Evolutionary conservation across 2,113 vertebrate species (phyloP).

Genomic region (Nymphicus hollandicus): DNA sequence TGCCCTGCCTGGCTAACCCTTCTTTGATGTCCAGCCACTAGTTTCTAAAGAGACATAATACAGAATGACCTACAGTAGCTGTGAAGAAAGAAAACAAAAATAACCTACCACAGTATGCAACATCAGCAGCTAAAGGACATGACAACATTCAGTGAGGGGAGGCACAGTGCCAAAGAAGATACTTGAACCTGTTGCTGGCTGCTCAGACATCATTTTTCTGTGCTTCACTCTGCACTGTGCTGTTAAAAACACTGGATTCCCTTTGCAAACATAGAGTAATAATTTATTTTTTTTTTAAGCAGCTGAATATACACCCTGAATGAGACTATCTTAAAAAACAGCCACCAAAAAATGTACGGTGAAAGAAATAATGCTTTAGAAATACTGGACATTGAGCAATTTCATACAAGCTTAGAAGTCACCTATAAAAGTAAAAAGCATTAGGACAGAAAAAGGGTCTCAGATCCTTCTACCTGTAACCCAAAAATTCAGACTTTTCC

Average conservation of each 20-base stretch:
- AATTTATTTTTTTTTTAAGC: neutral
- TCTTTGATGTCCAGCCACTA: neutral
- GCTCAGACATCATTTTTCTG: neutral
- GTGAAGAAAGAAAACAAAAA: neutral
- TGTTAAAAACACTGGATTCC: neutral
- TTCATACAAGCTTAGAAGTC: neutral
- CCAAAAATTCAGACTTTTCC: neutral
- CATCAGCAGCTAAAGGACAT: neutral
- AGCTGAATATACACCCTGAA: neutral
- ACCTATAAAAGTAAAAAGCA: neutral
- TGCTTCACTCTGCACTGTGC: neutral
- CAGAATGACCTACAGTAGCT: neutral
- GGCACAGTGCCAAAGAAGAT: neutral
- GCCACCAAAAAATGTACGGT: neutral
- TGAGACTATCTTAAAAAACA: neutral
- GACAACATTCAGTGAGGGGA: neutral
- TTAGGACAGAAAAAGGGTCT: neutral
- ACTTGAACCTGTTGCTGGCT: fast-evolving
- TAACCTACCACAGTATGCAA: neutral
- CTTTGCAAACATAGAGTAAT: neutral
- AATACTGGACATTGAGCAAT: neutral
- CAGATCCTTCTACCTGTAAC: neutral
- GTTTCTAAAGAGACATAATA: neutral
- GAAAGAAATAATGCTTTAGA: neutral
- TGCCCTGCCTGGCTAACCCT: neutral